phyloP scores from a whole-genome alignment of 2,113 vertebrate species.

The Euleptes europaea region DNA sequence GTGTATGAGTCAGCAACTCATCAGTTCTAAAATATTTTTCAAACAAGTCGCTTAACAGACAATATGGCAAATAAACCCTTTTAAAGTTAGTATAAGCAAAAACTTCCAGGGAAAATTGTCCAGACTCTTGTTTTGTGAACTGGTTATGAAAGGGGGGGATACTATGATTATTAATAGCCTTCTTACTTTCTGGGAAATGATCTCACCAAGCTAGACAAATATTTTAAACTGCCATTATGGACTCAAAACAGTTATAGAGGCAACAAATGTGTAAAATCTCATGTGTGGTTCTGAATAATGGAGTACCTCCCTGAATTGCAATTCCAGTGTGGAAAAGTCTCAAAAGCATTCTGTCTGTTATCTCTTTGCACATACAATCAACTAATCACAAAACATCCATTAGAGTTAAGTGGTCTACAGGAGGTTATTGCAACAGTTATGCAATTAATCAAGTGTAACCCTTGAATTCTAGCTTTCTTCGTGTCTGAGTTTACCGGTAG shows the following conservation, averaged over 20 bases:
- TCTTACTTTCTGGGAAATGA: constrained; percentile 55
- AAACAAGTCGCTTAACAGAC: background rate
- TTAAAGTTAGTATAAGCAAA: constrained; percentile 20
- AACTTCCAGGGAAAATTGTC: constrained; percentile 17
- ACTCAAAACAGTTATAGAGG: constrained; percentile 35
- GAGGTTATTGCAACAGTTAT: background rate
- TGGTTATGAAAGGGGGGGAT: constrained; percentile 43
- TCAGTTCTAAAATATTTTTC: background rate
- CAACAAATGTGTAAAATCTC: background rate
- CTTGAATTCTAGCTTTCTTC: background rate
- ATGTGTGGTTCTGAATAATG: background rate
- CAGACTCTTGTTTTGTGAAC: constrained; percentile 38
- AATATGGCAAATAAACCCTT: background rate
- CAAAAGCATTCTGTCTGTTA: background rate
- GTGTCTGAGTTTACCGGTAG: background rate
- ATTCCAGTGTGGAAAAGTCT: background rate
- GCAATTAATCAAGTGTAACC: background rate
- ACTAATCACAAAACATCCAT: background rate
- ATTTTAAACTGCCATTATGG: constrained; percentile 42
- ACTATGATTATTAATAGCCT: constrained; percentile 54
- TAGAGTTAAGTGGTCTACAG: background rate
- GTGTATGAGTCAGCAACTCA: background rate
- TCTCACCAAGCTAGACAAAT: constrained; percentile 44
- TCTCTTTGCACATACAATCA: background rate
- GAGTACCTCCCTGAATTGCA: background rate